These are phyloP conservation scores for Ptyas mucosa DNA, from an alignment of 2,113 vertebrate genomes.

Conservation along the genomic window DNA sequence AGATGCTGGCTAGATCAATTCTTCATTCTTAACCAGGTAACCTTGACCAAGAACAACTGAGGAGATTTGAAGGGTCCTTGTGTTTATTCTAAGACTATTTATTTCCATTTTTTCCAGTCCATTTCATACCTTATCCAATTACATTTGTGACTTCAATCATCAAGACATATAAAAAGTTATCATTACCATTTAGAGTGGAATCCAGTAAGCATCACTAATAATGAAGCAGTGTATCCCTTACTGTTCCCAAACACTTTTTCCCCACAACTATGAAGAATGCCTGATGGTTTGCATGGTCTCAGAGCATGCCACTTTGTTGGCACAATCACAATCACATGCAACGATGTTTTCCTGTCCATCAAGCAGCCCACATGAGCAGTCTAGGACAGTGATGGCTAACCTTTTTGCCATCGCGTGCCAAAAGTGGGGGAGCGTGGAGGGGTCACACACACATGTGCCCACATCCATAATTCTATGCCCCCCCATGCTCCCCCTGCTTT, in stretches of 20 bases:
- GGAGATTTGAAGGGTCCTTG: neutral
- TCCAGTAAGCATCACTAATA: neutral
- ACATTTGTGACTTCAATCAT: neutral
- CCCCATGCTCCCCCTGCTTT: too few relatives aligned
- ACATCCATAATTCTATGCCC: too few relatives aligned
- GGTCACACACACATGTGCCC: too few relatives aligned
- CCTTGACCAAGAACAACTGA: neutral
- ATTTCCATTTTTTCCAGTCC: neutral
- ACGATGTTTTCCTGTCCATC: neutral
- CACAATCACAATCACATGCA: neutral
- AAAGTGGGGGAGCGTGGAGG: too few relatives aligned
- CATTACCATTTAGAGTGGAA: neutral
- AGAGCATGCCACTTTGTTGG: neutral
- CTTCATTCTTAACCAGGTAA: neutral
- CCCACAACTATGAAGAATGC: neutral
- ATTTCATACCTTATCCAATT: neutral
- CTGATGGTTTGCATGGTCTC: neutral
- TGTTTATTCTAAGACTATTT: neutral
- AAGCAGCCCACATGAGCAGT: neutral
- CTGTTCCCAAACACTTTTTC: neutral
- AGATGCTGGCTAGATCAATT: constrained; percentile 18
- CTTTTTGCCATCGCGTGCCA: too few relatives aligned
- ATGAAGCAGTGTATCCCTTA: neutral
- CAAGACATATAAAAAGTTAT: neutral
- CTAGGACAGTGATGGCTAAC: too few relatives aligned